phyloP scores from a whole-genome alignment of 2,113 vertebrate genomes.

The Sula dactylatra region DNA sequence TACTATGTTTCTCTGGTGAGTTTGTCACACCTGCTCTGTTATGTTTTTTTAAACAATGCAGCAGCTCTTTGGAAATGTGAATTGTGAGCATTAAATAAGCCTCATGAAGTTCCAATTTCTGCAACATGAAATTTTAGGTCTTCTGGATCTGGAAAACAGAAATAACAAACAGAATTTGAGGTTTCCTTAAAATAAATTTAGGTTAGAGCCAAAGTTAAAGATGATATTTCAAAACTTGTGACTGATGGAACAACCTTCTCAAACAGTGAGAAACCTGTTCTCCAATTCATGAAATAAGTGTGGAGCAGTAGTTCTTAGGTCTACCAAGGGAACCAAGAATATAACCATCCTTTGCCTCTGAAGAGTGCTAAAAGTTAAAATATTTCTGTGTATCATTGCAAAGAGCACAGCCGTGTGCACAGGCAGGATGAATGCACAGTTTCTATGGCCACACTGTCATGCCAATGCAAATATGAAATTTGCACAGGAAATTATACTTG shows the following conservation, averaged over 20 bases:
- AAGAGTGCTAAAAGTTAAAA: background rate
- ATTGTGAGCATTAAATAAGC: background rate
- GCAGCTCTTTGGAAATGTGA: background rate
- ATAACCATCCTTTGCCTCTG: background rate
- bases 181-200: background rate
- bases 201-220: background rate
- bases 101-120: background rate
- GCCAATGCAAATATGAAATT: background rate
- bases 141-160: background rate
- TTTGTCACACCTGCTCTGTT: background rate
- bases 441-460: background rate
- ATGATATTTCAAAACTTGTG: background rate
- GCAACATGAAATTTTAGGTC: background rate
- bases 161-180: background rate
- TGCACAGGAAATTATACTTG: background rate
- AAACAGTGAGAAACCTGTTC: background rate
- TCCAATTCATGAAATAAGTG: background rate
- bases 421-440: background rate
- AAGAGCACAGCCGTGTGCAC: background rate
- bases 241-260: background rate
- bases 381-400: background rate
- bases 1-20: background rate
- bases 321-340: background rate
- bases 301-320: background rate
- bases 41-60: background rate